Evolutionary conservation across 2,797 vertebrate genomes (phyloP).

Genomic region (Rhinoraja longicauda): DNA sequence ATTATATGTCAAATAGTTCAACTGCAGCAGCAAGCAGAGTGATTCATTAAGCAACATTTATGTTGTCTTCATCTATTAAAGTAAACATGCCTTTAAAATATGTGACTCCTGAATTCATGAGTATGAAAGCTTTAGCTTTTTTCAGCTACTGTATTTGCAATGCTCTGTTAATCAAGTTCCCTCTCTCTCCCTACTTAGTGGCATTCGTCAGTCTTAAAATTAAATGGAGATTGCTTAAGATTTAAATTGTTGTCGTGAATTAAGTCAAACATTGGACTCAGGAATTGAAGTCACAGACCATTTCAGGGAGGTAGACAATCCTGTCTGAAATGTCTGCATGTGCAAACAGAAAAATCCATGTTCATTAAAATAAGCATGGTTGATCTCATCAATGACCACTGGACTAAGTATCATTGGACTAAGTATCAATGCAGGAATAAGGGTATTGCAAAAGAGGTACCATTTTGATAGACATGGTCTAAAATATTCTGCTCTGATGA

Average conservation of each 20-base stretch:
- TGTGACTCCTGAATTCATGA: conserved; percentile 23
- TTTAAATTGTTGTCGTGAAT: background rate
- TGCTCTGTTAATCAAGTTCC: conserved; percentile 6
- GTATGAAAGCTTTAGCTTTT: background rate
- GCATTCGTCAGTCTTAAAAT: background rate
- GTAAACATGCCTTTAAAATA: conserved; percentile 8
- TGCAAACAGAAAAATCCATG: background rate
- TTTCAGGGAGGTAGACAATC: background rate
- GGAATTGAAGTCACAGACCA: background rate
- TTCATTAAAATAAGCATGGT: background rate
- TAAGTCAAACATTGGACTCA: background rate
- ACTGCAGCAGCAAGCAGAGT: conserved; percentile 4
- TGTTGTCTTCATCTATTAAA: conserved; percentile 25
- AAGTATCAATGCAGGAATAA: background rate
- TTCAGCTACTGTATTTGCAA: background rate
- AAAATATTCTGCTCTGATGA: background rate
- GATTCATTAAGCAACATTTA: conserved; percentile 29
- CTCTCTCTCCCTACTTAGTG: background rate
- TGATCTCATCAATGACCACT: background rate
- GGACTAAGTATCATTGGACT: background rate
- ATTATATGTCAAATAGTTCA: conserved; percentile 10
- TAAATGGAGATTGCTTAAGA: background rate
- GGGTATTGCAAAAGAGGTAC: background rate
- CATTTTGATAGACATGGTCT: background rate
- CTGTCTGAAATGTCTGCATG: background rate